These are phyloP conservation scores for Apodemus sylvaticus DNA, from an alignment of 2,113 vertebrate genomes.

Conservation along the genomic window DNA sequence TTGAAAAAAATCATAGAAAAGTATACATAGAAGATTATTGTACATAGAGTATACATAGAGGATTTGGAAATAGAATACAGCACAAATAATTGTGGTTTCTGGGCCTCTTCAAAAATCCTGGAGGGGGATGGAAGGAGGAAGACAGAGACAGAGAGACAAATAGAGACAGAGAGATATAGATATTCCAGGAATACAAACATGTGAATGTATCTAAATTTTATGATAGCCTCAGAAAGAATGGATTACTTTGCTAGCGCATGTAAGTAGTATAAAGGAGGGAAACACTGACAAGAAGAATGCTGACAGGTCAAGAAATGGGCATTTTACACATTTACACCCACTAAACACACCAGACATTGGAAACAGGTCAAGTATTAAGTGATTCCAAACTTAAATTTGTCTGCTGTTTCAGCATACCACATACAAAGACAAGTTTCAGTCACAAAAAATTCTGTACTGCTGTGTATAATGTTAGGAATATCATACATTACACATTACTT, in stretches of 20 bases:
- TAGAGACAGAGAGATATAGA: no score
- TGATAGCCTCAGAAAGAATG: background rate
- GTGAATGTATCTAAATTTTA: background rate
- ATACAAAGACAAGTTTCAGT: background rate
- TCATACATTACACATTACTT: background rate
- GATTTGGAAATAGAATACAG: background rate
- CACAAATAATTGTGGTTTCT: background rate
- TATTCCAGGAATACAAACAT: background rate
- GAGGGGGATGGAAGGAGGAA: background rate
- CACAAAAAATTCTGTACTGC: background rate
- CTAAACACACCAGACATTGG: background rate
- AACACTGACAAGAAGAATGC: background rate
- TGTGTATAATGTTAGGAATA: background rate
- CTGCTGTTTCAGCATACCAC: background rate
- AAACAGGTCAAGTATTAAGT: background rate
- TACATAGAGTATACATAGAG: no score
- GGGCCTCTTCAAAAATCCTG: background rate
- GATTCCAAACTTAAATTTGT: background rate
- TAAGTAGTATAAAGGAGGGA: background rate
- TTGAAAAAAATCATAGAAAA: background rate
- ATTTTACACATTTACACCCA: background rate
- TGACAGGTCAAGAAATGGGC: background rate
- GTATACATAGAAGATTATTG: background rate
- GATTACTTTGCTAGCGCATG: background rate
- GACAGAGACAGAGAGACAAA: no score